Conservation (phyloP, 2,113 vertebrate genomes). For the Irena cyanogastra region DNA sequence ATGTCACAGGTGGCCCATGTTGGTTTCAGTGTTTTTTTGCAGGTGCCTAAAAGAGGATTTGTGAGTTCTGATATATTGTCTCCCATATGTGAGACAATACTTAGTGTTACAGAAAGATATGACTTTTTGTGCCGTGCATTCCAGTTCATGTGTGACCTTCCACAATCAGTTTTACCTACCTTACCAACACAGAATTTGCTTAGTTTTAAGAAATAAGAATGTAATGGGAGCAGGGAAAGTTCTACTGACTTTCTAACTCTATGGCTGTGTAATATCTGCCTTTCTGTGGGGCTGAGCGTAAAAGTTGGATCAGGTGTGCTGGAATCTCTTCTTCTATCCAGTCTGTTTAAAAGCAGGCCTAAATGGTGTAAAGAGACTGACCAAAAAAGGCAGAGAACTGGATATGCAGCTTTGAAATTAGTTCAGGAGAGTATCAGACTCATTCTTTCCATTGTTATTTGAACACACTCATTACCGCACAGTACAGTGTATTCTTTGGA, state of each 20-base stretch:
- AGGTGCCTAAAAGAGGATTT: not conserved
- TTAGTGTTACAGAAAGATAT: not conserved
- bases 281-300: not conserved
- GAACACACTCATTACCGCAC: not conserved
- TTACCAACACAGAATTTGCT: not conserved
- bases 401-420: slow-evolving; percentile 20
- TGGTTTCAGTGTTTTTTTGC: not conserved
- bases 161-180: not conserved
- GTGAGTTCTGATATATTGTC: not conserved
- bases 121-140: not conserved
- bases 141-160: not conserved
- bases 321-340: not conserved
- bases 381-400: slow-evolving; percentile 62
- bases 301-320: slow-evolving; percentile 26
- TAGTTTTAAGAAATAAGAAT: not conserved
- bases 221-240: not conserved
- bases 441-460: slow-evolving; percentile 64
- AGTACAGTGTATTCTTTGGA: slow-evolving; percentile 59
- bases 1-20: not conserved
- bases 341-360: slow-evolving; percentile 23
- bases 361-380: slow-evolving; percentile 24
- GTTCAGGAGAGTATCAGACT: slow-evolving; percentile 15
- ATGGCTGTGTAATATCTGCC: not conserved
- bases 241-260: not conserved
- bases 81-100: not conserved